A percentile compares a stretch with the other conserved stretches of the same genome.
These are phyloP conservation scores for Ciona savignyi DNA, from an alignment of 23 tunicate species.

Conservation along the genomic window DNA sequence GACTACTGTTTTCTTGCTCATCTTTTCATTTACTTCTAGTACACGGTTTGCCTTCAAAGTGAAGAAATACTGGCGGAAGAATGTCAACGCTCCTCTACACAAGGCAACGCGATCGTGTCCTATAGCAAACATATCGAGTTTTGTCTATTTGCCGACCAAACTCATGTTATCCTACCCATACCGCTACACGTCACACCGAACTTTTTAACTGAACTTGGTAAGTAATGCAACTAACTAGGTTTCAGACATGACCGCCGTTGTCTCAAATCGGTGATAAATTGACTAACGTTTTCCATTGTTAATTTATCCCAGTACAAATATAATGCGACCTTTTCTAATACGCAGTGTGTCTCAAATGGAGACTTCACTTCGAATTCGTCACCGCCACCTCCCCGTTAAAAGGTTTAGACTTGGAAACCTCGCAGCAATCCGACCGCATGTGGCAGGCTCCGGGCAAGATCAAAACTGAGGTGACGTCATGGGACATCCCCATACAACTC, in stretches of 20 bases:
- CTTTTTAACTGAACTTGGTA: conserved; percentile 82
- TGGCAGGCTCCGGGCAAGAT: conserved; percentile 91
- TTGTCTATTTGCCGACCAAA: conserved; percentile 67
- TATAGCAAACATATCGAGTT: conserved; percentile 71
- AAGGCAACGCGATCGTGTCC: conserved; percentile 64
- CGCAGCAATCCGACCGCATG: conserved; percentile 58
- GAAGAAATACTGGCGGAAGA: conserved; percentile 90
- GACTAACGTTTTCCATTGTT: too few relatives aligned
- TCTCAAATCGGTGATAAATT: too few relatives aligned
- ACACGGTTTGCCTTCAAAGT: conserved; percentile 82
- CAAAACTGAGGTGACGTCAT: conserved; percentile 69
- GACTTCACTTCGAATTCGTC: conserved; percentile 83
- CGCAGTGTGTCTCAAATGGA: conserved; percentile 89
- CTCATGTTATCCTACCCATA: conserved; percentile 78
- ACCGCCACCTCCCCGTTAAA: conserved; percentile 59
- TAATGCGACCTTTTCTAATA: neutral
- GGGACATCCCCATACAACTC: conserved; percentile 86
- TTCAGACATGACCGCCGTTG: too few relatives aligned
- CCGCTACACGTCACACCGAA: conserved; percentile 83
- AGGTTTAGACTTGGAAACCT: conserved; percentile 47
- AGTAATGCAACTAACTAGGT: neutral
- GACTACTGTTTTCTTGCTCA: too few relatives aligned
- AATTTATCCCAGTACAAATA: neutral
- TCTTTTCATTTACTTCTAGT: conserved; percentile 44
- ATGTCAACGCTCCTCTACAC: conserved; percentile 44